A percentile compares a stretch with the other conserved stretches of the same genome.
Conservation (phyloP, 1,140 invertebrate species). For the Atta colombica region DNA sequence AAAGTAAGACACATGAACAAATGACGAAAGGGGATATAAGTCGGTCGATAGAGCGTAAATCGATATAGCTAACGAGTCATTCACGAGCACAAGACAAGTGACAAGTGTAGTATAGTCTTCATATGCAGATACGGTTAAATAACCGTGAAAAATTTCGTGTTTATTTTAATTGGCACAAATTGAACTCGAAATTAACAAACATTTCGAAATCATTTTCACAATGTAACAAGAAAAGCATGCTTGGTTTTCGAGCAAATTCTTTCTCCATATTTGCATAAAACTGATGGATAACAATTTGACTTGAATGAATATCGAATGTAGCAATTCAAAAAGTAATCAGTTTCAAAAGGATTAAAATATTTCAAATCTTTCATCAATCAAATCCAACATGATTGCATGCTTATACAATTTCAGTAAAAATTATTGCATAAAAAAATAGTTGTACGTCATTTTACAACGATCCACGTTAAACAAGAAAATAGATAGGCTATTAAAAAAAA, state of each 20-base stretch:
- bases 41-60: constrained; percentile 54
- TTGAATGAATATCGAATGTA: not conserved
- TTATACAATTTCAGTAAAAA: not conserved
- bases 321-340: not conserved
- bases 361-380: not conserved
- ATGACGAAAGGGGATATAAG: constrained; percentile 42
- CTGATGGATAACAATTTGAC: not conserved
- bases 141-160: not conserved
- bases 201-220: not conserved
- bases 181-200: not conserved
- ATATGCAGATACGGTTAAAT: not conserved
- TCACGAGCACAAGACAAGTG: constrained; percentile 20
- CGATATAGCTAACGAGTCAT: constrained; percentile 39
- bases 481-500: constrained; percentile 13
- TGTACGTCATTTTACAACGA: not conserved
- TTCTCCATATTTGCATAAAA: not conserved
- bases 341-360: not conserved
- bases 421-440: not conserved
- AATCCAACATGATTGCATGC: not conserved
- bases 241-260: not conserved
- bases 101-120: constrained; percentile 17
- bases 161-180: constrained; percentile 14
- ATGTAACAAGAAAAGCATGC: not conserved
- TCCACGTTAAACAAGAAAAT: not conserved
- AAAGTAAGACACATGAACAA: constrained; percentile 53